Base-by-base conservation (phyloP, 2,888 invertebrate genomes). In the Nemotelus nigrinus region DNA sequence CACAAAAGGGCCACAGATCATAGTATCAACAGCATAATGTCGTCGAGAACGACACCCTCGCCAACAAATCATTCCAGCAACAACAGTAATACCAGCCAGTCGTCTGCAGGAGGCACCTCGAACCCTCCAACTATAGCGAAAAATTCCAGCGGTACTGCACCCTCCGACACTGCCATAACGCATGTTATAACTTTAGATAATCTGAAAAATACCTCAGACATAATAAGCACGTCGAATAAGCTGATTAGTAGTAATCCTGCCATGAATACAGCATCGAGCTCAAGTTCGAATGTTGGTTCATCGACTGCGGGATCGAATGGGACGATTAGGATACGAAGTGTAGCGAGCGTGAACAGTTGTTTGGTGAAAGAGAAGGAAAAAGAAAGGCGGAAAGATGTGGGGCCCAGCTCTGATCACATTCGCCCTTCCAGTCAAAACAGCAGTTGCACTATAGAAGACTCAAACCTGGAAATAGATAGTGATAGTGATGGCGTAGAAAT, bases 401-500 rank as follows among this genome's bases (percentile, higher is more conserved):
- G n/a, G 25, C 45, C 43, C 6, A 48, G 50, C 43, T 44, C 58
- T 3, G 74, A 74, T 7, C 39, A 7, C 8, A 25, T 60, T 10
- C 74, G 74, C 3, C 63, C 72, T 2, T 74, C 78, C 2, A 67
- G 50, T 41, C 53, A 55, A 41, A 39, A 39, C 8, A 68, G 65
- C 41, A 57, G 43, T 43, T 43, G 41, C 41, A 81, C 81, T 82
- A 43, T 82, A 4, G 55, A 53, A 67, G 67, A 65, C 8, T 25
- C 47, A 47, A 50, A 67, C 10, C 3, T 83, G 10, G 84, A 84
- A 75, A 86, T 85, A 76, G 85, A 86, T 79, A 86, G 86, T 75
- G 86, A 86, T 67, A 87, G 87, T 25, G 87, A 87, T 79, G 84
- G 86, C 47, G 87, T 87, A 3, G 87, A 87, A 81, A 85, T 87